A percentile compares a stretch with the other conserved stretches of the same genome.
Conservation (phyloP, 2,113 vertebrate species). For the Strix uralensis region DNA sequence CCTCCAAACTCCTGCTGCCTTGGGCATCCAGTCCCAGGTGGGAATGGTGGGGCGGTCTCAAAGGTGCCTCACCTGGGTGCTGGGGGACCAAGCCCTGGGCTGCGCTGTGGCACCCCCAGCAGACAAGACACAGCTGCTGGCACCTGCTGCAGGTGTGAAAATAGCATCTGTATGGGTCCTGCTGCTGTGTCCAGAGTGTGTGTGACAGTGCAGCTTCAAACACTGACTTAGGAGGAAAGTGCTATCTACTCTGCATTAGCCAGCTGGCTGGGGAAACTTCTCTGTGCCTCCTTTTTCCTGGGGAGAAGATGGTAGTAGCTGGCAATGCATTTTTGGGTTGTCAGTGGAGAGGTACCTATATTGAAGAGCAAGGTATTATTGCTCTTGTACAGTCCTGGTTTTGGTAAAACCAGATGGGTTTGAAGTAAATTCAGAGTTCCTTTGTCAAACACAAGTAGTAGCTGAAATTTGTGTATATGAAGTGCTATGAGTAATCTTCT, state of each 20-base stretch:
- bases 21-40: background rate
- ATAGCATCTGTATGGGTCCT: background rate
- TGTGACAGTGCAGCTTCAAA: background rate
- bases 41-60: background rate
- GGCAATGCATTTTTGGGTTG: background rate
- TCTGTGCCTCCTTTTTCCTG: background rate
- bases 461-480: background rate
- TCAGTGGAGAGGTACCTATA: background rate
- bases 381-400: background rate
- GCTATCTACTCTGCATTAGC: background rate
- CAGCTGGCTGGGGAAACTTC: background rate
- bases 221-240: accelerated
- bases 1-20: background rate
- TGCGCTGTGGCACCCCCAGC: background rate
- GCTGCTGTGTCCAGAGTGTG: background rate
- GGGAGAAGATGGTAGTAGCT: background rate
- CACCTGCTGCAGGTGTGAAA: background rate
- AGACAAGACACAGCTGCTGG: background rate
- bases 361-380: background rate
- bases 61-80: background rate
- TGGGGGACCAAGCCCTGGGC: background rate
- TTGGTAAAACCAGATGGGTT: background rate
- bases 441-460: background rate
- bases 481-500: background rate
- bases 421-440: background rate